phyloP scores from a whole-genome alignment of 2,113 vertebrate genomes.

The Corvus hawaiiensis region DNA sequence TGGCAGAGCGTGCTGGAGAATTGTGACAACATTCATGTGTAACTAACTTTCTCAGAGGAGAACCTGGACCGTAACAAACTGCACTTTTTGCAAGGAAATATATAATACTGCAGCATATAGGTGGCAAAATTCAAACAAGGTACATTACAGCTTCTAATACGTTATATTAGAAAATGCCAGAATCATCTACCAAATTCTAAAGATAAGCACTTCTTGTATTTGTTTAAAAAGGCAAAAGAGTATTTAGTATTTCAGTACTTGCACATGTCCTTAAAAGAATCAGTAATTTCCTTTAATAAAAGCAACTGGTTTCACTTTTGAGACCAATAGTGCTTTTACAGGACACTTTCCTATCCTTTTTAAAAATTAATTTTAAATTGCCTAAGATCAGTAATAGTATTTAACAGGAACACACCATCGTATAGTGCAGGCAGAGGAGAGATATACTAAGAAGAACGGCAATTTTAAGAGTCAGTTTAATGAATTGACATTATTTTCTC shows the following conservation, averaged over 20 bases:
- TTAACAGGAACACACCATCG: background rate
- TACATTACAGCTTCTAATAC: background rate
- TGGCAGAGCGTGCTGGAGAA: background rate
- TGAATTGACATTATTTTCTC: conserved; percentile 1
- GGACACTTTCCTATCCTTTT: background rate
- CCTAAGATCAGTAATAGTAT: background rate
- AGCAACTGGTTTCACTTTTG: background rate
- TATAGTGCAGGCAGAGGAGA: background rate
- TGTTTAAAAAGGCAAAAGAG: background rate
- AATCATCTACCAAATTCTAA: background rate
- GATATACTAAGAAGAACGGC: background rate
- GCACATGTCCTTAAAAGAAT: background rate
- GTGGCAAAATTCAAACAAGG: background rate
- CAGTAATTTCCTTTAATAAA: background rate
- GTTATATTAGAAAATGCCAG: background rate
- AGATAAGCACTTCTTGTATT: background rate
- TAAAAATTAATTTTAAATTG: background rate
- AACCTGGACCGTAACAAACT: background rate
- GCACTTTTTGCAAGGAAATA: background rate
- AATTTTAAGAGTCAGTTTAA: conserved; percentile 15
- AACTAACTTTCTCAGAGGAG: background rate
- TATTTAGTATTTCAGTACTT: conserved; percentile 2
- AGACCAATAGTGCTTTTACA: background rate
- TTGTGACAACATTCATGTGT: background rate
- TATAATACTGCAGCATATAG: background rate